Percentiles rank a stretch among this genome's conserved stretches.
These are phyloP conservation scores for Tupiocoris notatus DNA, from an alignment of 2,888 invertebrate genomes.

Conservation along the genomic window DNA sequence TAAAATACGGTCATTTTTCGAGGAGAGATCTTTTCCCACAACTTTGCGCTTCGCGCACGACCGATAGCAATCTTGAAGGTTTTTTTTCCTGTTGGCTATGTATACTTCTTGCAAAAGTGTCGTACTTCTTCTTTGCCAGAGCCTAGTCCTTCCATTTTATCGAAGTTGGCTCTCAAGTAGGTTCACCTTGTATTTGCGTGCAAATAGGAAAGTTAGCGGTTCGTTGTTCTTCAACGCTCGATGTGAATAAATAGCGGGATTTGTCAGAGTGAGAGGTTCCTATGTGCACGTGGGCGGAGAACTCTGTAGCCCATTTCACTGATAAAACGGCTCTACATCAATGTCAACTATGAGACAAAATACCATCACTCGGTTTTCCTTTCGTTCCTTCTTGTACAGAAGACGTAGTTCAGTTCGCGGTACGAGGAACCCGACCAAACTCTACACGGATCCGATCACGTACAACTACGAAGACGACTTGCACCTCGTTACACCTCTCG, in stretches of 20 bases:
- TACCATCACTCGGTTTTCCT: background rate
- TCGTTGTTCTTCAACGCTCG: background rate
- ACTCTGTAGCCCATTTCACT: background rate
- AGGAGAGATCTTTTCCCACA: no score
- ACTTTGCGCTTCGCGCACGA: no score
- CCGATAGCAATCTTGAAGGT: no score
- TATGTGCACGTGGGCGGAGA: background rate
- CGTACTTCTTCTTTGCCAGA: no score
- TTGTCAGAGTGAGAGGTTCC: conserved; percentile 1
- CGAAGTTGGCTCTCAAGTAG: background rate
- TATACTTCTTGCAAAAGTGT: no score
- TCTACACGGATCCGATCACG: background rate
- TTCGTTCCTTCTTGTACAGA: background rate
- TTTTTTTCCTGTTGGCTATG: no score
- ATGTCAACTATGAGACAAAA: conserved; percentile 11
- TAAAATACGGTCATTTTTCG: no score
- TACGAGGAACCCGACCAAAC: background rate
- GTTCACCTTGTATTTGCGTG: background rate
- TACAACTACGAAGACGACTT: background rate
- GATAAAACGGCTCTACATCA: conserved; percentile 32
- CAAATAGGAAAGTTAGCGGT: background rate
- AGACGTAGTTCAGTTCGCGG: background rate
- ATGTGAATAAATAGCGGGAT: conserved; percentile 30
- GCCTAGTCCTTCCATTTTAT: background rate
- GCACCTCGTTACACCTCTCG: background rate